These are phyloP conservation scores for Eufriesea mexicana DNA, from an alignment of 1,140 invertebrate genomes.

Conservation along the genomic window DNA sequence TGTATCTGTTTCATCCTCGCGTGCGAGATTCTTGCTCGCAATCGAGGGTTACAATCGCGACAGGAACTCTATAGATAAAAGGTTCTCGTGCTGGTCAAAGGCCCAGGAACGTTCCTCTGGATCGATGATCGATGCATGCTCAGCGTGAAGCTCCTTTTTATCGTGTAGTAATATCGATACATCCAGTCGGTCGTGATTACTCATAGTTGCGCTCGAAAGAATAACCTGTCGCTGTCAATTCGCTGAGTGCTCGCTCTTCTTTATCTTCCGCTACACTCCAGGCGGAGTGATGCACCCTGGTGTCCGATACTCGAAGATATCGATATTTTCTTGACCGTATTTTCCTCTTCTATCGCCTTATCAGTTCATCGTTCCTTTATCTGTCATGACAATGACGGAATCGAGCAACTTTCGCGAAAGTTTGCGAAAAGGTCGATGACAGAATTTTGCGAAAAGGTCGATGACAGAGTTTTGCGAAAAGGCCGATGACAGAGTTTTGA, in stretches of 20 bases:
- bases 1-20: not conserved
- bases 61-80: not conserved
- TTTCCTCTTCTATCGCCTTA: conserved; percentile 4
- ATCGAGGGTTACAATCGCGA: not conserved
- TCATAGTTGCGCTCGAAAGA: conserved; percentile 26
- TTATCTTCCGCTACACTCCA: conserved; percentile 25
- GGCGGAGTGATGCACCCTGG: conserved; percentile 9
- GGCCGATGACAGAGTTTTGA: too few species aligned
- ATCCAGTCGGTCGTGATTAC: conserved; percentile 34
- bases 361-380: not conserved
- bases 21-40: not conserved
- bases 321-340: conserved; percentile 20
- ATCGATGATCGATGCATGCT: conserved; percentile 38
- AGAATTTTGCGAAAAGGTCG: too few species aligned
- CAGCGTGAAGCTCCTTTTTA: conserved; percentile 31
- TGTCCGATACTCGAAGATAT: conserved; percentile 18
- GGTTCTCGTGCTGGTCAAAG: not conserved
- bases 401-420: not conserved
- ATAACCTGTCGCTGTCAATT: conserved; percentile 48
- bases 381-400: not conserved
- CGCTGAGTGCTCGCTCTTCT: conserved; percentile 22
- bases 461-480: too few species aligned
- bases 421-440: not conserved
- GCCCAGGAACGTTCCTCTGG: not conserved
- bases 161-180: conserved; percentile 25